phyloP scores from a whole-genome alignment of 2,113 vertebrate species.

The Paramisgurnus dabryanus region DNA sequence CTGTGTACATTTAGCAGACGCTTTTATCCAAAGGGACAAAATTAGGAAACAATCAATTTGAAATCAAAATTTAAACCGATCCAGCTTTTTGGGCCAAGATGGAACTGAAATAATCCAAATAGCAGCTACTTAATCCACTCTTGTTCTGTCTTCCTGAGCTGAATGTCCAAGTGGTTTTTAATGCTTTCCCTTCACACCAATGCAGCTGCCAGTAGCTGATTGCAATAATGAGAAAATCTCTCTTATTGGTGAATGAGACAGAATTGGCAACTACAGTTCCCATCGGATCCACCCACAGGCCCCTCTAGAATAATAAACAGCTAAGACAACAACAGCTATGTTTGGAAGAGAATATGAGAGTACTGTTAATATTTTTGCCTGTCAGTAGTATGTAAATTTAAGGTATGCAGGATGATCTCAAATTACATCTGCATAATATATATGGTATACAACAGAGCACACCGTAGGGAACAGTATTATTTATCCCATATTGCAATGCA shows the following conservation, averaged over 20 bases:
- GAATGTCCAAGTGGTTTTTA: slow-evolving; percentile 18
- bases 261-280: slow-evolving; percentile 7
- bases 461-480: too few relatives aligned
- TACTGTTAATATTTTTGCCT: background rate
- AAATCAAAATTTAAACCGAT: too few relatives aligned
- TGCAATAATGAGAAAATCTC: slow-evolving; percentile 36
- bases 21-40: too few relatives aligned
- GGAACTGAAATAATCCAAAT: background rate
- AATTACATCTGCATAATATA: too few relatives aligned
- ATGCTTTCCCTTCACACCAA: slow-evolving; percentile 16
- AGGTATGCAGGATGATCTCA: too few relatives aligned
- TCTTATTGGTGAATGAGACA: background rate
- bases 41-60: too few relatives aligned
- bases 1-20: too few relatives aligned
- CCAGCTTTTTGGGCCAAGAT: too few relatives aligned
- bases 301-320: background rate
- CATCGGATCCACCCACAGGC: background rate
- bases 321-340: background rate
- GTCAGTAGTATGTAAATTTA: background rate
- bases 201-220: slow-evolving; percentile 22
- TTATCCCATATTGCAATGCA: too few relatives aligned
- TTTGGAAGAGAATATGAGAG: background rate
- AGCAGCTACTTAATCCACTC: background rate
- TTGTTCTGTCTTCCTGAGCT: slow-evolving; percentile 8
- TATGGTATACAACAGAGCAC: too few relatives aligned